Base-by-base conservation (phyloP, 2,797 vertebrate genomes). In the Philypnodon macrostomus region DNA sequence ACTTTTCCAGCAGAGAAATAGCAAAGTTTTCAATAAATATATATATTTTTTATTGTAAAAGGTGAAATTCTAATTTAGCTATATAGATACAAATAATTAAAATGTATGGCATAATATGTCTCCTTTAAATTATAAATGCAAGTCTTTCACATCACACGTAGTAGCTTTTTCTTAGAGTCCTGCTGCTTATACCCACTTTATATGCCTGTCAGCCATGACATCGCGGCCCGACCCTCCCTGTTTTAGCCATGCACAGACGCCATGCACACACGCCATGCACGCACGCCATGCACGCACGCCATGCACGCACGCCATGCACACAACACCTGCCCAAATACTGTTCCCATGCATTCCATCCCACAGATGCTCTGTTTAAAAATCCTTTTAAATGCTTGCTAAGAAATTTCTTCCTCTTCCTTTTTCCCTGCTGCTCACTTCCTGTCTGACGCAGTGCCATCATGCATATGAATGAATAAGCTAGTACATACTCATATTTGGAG, bases 341-440 rank as follows among this genome's bases (percentile, higher is more conserved):
- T 75, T 80, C 63, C 47, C 58, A 62, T 63, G 59, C 53, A 56
- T 72, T 77, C 71, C 57, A 67, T 47, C 29, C 47, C 65, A 56
- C 78, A 80, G 70, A 67, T 79, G 63, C 58, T 58, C 13, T 2
- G 62, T 56, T 34, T 59, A 32, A 58, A 69, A 69, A 64, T 54
- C 59, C 55, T 29, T 41, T 60, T 44, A 36, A 53, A 66, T 5
- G 10, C 63, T 58, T 48, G 60, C 54, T 52, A 74, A 66, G 44
- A 47, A 30, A 32, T 52, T 35, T 35, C 67, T 80, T 77, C 77
- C 70, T 58, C 42, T 75, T 83, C 67, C 70, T 75, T 18, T 61
- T 70, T 42, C 68, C 75, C 75, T 83, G 75, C 80, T 84, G 76
- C 68, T 47, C 62, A 74, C 63, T 68, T 84, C 62, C 73, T 80